These are phyloP conservation scores for Bombus confusus DNA, from an alignment of 1,140 invertebrate genomes.

Conservation along the genomic window DNA sequence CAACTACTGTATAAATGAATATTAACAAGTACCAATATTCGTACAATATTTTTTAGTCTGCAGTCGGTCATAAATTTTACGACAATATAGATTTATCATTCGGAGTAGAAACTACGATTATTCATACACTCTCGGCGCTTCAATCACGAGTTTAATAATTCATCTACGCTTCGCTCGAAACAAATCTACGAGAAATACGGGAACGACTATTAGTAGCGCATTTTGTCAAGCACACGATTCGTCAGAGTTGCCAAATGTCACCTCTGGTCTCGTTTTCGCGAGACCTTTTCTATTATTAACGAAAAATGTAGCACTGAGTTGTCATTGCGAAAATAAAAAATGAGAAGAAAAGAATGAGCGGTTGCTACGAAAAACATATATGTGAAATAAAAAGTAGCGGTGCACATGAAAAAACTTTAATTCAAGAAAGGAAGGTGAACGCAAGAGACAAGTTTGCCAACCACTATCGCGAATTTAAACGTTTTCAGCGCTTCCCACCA, in stretches of 20 bases:
- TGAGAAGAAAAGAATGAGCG: background rate
- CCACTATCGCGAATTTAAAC: slow-evolving; percentile 19
- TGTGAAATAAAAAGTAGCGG: background rate
- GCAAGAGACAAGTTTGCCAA: slow-evolving; percentile 5
- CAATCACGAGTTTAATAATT: slow-evolving; percentile 11
- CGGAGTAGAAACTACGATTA: background rate
- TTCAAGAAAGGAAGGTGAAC: background rate
- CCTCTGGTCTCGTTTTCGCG: background rate
- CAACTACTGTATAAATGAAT: background rate
- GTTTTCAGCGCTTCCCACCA: slow-evolving; percentile 3
- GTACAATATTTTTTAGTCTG: too few relatives aligned
- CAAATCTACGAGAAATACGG: background rate
- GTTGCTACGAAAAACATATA: background rate
- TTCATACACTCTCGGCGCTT: background rate
- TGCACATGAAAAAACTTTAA: background rate
- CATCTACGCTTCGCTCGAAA: background rate
- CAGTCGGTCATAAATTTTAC: background rate
- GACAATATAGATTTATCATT: background rate
- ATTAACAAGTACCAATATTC: background rate
- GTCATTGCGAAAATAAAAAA: background rate
- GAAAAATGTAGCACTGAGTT: background rate
- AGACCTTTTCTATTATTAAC: background rate
- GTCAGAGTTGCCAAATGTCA: background rate
- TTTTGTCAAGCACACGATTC: background rate
- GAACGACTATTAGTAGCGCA: too few relatives aligned